Conservation (phyloP, 2,888 invertebrate genomes). For the Tenodera sinensis region DNA sequence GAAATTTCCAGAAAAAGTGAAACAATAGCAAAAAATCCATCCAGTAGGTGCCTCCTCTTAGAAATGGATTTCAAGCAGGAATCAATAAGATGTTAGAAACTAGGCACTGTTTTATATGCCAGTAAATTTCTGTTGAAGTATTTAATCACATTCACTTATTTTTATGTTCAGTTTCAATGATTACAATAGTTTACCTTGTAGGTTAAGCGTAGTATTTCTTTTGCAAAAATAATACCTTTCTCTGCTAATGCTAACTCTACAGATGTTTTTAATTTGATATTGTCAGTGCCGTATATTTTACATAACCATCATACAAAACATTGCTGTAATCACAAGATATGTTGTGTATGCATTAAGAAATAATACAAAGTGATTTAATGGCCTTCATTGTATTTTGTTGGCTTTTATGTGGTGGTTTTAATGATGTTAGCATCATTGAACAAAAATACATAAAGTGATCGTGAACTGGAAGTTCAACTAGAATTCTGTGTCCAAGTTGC, state of each 20-base stretch:
- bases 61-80: not conserved
- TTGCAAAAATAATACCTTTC: not conserved
- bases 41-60: not conserved
- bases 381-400: not conserved
- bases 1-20: not conserved
- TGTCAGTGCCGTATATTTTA: not conserved
- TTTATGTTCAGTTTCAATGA: not conserved
- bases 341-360: not conserved
- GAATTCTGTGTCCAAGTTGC: not conserved
- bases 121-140: no score
- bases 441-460: not conserved
- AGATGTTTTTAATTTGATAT: not conserved
- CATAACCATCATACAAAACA: not conserved
- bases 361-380: not conserved
- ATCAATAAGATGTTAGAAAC: not conserved
- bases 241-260: not conserved
- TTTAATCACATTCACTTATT: no score
- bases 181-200: not conserved
- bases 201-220: not conserved
- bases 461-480: not conserved
- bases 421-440: not conserved
- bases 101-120: not conserved
- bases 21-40: not conserved
- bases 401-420: not conserved
- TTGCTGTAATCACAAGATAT: not conserved